Evolutionary conservation across 2,797 vertebrate genomes (phyloP).

Genomic region (Accipiter minullus): DNA sequence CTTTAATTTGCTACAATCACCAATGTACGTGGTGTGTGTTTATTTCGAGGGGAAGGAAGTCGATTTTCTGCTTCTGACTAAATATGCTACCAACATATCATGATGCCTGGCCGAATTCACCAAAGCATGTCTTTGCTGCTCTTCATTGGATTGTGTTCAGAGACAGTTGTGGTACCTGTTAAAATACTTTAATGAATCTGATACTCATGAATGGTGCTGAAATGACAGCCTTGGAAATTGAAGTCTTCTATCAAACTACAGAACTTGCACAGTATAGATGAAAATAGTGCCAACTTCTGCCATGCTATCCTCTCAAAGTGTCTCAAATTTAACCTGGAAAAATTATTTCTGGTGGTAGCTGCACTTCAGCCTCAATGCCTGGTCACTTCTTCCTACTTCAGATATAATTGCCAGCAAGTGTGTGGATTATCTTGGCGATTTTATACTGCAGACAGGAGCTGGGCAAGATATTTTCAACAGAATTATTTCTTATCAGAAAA

Average conservation of each 20-base stretch:
- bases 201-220: conserved; percentile 57
- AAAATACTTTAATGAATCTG: conserved; percentile 64
- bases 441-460: not conserved
- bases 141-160: conserved; percentile 36
- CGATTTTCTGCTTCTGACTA: conserved; percentile 50
- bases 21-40: not conserved
- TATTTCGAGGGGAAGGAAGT: conserved; percentile 44
- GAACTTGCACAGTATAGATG: not conserved
- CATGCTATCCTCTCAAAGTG: not conserved
- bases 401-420: conserved; percentile 12
- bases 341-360: conserved; percentile 20
- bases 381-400: conserved; percentile 20
- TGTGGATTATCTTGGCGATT: conserved; percentile 7
- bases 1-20: conserved; percentile 67
- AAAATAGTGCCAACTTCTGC: conserved; percentile 33
- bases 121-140: conserved; percentile 52
- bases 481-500: conserved; percentile 34
- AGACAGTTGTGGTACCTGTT: conserved; percentile 61
- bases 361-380: conserved; percentile 9
- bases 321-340: conserved; percentile 41
- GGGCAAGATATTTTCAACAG: not conserved
- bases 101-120: conserved; percentile 36
- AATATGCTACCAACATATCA: conserved; percentile 41
- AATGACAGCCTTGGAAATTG: conserved; percentile 59
- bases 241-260: conserved; percentile 53